phyloP scores from a whole-genome alignment of 1,140 invertebrate species.

The Pachyrhynchus sulphureomaculatus region DNA sequence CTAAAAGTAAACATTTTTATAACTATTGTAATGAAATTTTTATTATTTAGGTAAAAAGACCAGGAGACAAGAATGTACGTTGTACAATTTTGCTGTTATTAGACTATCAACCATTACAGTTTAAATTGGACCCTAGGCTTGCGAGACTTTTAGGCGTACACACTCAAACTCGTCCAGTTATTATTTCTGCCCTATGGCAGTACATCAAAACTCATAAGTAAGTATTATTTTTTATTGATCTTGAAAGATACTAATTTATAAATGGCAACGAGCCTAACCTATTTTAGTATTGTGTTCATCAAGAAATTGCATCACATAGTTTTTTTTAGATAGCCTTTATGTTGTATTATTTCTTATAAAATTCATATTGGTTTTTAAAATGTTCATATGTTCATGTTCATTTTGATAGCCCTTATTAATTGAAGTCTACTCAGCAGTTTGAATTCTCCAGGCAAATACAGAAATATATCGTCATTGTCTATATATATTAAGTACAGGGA shows the following conservation, averaged over 20 bases:
- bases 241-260: not conserved
- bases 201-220: constrained; percentile 97
- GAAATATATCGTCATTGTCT: no score
- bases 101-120: constrained; percentile 98
- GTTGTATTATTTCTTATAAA: no score
- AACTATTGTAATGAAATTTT: constrained; percentile 3
- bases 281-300: no score
- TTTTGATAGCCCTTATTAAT: no score
- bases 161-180: constrained; percentile 95
- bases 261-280: no score
- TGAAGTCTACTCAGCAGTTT: no score
- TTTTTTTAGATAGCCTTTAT: no score
- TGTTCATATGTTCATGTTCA: no score
- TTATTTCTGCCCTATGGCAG: constrained; percentile 98
- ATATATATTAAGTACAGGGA: no score
- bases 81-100: constrained; percentile 96
- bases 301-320: no score
- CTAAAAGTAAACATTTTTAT: not conserved
- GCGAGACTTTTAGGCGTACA: constrained; percentile 95
- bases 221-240: constrained; percentile 23
- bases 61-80: constrained; percentile 97
- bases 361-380: no score
- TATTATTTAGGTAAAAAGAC: constrained; percentile 80
- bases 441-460: no score
- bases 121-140: constrained; percentile 94